phyloP scores from a whole-genome alignment of 2,888 invertebrate genomes.

The Oscheius myriophilus region DNA sequence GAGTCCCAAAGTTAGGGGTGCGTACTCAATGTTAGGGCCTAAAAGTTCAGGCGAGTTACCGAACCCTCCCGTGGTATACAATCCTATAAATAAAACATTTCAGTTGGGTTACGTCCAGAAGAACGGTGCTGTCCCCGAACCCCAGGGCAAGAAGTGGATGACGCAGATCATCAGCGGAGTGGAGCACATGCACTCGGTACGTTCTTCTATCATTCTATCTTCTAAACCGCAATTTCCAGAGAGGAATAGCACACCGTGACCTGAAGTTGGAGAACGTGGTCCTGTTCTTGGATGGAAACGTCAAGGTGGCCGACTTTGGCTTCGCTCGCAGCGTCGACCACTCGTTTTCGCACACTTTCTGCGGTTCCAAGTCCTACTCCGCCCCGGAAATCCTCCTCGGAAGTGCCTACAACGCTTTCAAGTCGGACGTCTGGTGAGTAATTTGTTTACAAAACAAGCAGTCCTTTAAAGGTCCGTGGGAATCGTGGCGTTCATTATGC shows the following conservation, averaged over 20 bases:
- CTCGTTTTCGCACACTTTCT: constrained; percentile 71
- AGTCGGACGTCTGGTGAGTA: constrained; percentile 72
- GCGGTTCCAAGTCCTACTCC: constrained; percentile 74
- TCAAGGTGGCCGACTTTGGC: constrained; percentile 73
- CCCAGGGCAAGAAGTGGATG: constrained; percentile 71
- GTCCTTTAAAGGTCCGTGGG: constrained; percentile 71
- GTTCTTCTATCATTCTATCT: neutral
- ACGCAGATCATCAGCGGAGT: constrained; percentile 71
- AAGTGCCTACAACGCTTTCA: constrained; percentile 72
- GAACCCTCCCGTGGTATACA: no score
- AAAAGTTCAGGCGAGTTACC: no score
- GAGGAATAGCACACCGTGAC: constrained; percentile 73
- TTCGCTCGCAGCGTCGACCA: constrained; percentile 70
- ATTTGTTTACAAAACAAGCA: neutral
- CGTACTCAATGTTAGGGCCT: no score
- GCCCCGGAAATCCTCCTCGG: constrained; percentile 72
- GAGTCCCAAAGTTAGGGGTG: no score
- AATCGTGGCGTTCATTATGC: constrained; percentile 73
- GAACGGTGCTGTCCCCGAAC: constrained; percentile 71
- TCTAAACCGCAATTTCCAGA: constrained; percentile 27
- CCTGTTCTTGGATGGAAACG: constrained; percentile 70
- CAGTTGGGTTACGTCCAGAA: constrained; percentile 72
- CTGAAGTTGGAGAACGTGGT: constrained; percentile 74
- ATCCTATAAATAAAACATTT: constrained; percentile 18
- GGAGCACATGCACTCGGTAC: constrained; percentile 71